These are phyloP conservation scores for Drosophila suzukii DNA, from an alignment of 1,140 invertebrate species.

Conservation along the genomic window DNA sequence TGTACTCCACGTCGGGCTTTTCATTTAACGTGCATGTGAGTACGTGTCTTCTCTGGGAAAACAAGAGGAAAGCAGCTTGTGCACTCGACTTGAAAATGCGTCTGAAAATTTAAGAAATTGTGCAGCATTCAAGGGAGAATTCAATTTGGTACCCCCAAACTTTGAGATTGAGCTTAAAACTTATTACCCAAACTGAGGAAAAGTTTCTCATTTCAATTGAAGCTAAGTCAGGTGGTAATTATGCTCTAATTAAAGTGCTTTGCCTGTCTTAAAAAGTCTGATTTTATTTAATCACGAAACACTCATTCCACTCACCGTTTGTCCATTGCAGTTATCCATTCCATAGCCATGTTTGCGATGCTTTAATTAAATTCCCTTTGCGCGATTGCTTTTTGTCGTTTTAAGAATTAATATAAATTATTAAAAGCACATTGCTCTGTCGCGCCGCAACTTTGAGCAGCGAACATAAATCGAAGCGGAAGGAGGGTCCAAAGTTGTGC, in stretches of 20 bases:
- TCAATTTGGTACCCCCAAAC: background rate
- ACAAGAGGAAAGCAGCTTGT: conserved; percentile 22
- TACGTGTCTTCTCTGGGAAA: conserved; percentile 24
- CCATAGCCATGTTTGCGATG: conserved; percentile 79
- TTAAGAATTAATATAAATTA: conserved; percentile 27
- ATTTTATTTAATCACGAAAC: background rate
- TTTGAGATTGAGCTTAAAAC: conserved; percentile 19
- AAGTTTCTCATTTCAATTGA: conserved; percentile 10
- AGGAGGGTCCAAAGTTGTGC: conserved; percentile 24
- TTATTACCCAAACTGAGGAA: conserved; percentile 37
- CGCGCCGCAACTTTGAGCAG: conserved; percentile 34
- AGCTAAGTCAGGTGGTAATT: background rate
- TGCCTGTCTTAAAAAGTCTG: background rate
- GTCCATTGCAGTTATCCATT: conserved; percentile 85
- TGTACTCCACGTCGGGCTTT: conserved; percentile 38
- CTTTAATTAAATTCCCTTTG: conserved; percentile 9
- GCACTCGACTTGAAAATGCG: conserved; percentile 25
- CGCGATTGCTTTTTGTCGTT: conserved; percentile 11
- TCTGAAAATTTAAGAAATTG: conserved; percentile 27
- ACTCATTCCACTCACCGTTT: conserved; percentile 75
- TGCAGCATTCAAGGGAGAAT: background rate
- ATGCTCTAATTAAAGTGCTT: background rate
- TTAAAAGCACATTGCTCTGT: conserved; percentile 7
- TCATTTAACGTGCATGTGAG: conserved; percentile 25
- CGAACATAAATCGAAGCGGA: conserved; percentile 27